These are phyloP conservation scores for Platysternon megacephalum DNA, from an alignment of 2,113 vertebrate species.

Conservation along the genomic window DNA sequence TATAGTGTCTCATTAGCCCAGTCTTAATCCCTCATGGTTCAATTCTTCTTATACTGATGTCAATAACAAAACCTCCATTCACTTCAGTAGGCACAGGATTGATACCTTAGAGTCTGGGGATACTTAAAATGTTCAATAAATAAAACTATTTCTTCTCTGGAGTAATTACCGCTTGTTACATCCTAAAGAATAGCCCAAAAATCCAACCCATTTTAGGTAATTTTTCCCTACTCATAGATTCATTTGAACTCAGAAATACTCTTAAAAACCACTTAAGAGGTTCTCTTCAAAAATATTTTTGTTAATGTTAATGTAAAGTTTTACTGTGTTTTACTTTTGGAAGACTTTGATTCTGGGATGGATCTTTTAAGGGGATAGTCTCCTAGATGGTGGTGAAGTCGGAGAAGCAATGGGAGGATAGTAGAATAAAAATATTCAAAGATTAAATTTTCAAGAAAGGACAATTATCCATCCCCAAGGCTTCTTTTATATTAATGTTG, in stretches of 20 bases:
- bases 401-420: background rate
- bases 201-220: background rate
- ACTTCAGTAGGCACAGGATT: background rate
- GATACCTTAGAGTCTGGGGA: background rate
- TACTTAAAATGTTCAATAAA: background rate
- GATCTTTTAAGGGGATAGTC: background rate
- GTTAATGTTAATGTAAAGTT: background rate
- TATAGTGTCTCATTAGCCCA: background rate
- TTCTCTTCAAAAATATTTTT: background rate
- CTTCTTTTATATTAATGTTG: background rate
- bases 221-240: background rate
- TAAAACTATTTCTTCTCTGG: background rate
- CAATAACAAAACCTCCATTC: background rate
- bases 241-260: background rate
- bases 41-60: background rate
- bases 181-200: background rate
- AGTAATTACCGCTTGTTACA: background rate
- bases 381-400: background rate
- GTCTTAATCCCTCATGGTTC: background rate
- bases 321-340: background rate
- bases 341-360: background rate
- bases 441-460: background rate
- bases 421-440: background rate
- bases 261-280: background rate
- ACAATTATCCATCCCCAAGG: background rate